Conservation (phyloP, 2,797 vertebrate genomes). For the Hydrophis major region DNA sequence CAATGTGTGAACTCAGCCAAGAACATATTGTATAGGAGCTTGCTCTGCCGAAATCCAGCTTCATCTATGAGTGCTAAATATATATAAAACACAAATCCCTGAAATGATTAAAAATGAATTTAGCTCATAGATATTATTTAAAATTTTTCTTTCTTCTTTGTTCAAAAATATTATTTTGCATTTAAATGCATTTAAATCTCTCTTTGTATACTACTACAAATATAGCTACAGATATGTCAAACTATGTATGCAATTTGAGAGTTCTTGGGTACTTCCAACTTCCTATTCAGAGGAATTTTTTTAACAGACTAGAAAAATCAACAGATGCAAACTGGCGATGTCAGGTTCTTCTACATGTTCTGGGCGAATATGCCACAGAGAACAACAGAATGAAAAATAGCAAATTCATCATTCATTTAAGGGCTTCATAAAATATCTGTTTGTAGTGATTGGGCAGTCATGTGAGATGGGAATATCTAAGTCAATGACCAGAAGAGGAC, state of each 20-base stretch:
- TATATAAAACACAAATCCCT: not conserved
- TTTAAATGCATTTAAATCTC: not conserved
- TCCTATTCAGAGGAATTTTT: not conserved
- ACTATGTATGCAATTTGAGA: not conserved
- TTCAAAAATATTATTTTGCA: not conserved
- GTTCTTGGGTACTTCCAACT: not conserved
- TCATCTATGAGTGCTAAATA: not conserved
- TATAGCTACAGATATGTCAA: not conserved
- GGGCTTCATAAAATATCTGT: not conserved
- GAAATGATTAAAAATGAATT: not conserved
- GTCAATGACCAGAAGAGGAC: not conserved
- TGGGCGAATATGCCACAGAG: not conserved
- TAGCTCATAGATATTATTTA: not conserved
- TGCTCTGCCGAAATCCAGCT: not conserved
- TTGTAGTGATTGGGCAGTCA: not conserved
- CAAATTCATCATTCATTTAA: not conserved
- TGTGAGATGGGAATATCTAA: not conserved
- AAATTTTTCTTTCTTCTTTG: not conserved
- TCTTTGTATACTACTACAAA: not conserved
- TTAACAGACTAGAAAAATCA: not conserved
- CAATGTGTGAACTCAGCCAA: not conserved
- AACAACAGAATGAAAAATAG: not conserved
- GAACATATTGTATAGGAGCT: not conserved
- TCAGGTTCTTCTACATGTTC: not conserved
- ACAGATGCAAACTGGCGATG: accelerated